These are phyloP conservation scores for Ctenicera cuprea DNA, from an alignment of 2,888 invertebrate genomes.

Conservation along the genomic window DNA sequence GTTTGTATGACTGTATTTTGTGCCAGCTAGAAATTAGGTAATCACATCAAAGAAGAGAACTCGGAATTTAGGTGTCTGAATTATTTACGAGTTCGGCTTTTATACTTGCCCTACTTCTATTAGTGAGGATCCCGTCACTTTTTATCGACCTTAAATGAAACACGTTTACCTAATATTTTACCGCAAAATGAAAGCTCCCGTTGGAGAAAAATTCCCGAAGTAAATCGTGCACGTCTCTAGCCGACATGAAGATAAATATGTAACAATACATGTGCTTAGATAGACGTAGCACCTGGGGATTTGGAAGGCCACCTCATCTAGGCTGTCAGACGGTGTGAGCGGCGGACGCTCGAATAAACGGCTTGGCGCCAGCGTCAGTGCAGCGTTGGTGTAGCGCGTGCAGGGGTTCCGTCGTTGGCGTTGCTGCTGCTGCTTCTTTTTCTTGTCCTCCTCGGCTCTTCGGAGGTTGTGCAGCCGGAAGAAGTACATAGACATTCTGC, in stretches of 20 bases:
- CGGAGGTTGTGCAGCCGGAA: constrained; percentile 94
- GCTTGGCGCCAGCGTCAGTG: constrained; percentile 84
- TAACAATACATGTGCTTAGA: constrained; percentile 34
- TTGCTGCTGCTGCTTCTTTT: constrained; percentile 75
- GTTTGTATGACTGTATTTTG: too few relatives aligned
- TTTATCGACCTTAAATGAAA: too few relatives aligned
- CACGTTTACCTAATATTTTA: too few relatives aligned
- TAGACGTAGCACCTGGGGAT: constrained; percentile 86
- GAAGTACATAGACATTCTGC: constrained; percentile 95
- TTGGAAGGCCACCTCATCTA: constrained; percentile 93
- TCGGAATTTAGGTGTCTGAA: too few relatives aligned
- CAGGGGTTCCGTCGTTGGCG: constrained; percentile 61
- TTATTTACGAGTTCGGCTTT: too few relatives aligned
- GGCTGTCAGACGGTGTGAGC: constrained; percentile 89
- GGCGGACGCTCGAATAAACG: constrained; percentile 90
- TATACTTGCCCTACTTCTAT: too few relatives aligned
- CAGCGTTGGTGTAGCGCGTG: constrained; percentile 75
- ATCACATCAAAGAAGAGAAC: too few relatives aligned
- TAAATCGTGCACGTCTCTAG: constrained; percentile 1
- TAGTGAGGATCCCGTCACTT: too few relatives aligned
- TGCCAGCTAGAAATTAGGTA: too few relatives aligned
- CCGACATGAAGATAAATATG: constrained; percentile 10
- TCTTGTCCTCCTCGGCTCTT: constrained; percentile 87
- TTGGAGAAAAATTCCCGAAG: too few relatives aligned
- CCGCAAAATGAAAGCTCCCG: too few relatives aligned